Evolutionary conservation across 1,140 invertebrate genomes (phyloP), one percentile per base, ranked within the genome.

Genomic region (Eupristina koningsbergeri): DNA sequence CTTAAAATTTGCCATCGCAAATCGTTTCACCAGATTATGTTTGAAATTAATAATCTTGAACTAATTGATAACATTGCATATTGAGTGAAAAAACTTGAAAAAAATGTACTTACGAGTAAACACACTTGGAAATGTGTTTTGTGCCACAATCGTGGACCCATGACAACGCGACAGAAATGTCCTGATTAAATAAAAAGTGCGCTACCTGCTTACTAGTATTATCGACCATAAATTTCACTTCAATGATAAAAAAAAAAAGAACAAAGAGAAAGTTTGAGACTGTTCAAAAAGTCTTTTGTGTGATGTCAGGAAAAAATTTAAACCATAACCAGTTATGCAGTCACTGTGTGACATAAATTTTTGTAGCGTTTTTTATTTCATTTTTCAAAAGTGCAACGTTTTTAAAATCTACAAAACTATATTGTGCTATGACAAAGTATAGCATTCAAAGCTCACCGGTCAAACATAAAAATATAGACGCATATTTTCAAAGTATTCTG

Each of bases 21-120:
- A 63, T 45, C 6, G 22, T 47, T 61, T 81, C 73, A 29, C 67
- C 26, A 73, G 45, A 74, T 81, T 81, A 74, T 74, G 41, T 47
- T 73, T 11, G 45, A 47, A 82, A 82, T 82, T 61, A n/a, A 64
- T 82, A 82, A 67, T 50, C 50, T 29, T 5, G 41, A 64, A 34
- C 80, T 82, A 76, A 82, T 82, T 82, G 45, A 82, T 82, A 67
- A 50, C 39, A 26, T 34, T 29, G 13, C 67, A 47, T n/a, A 19
- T 2, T n/a, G 22, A 41, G 75, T 63, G 13, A 47, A 34, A 61
- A 63, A 67, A 50, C 26, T 69, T 31, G 39, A 76, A 15, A 9
- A 82, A 76, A 82, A 67, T 36, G 61, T 26, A n/a, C n/a, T 36
- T 36, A 36, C 75, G 39, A 7, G 26, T 50, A 13, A 13, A 29